These are phyloP conservation scores for Drosophila mayaguana DNA, from an alignment of 2,888 invertebrate species.

Conservation along the genomic window DNA sequence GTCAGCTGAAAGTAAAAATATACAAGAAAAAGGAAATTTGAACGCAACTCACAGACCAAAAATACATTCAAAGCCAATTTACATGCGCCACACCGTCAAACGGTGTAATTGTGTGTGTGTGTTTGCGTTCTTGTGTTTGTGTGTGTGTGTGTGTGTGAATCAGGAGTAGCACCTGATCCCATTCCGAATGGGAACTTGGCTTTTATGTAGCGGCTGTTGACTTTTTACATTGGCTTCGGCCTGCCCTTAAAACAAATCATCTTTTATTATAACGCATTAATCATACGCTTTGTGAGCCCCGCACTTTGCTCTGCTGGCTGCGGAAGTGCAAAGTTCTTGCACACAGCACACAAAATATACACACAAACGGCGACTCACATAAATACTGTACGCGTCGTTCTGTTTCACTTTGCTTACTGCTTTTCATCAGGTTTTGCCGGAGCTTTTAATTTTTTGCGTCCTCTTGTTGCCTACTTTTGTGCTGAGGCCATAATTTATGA, in stretches of 20 bases:
- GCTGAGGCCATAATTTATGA: conserved; percentile 66
- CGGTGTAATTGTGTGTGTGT: conserved; percentile 36
- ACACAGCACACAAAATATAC: conserved; percentile 20
- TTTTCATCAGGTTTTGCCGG: conserved; percentile 28
- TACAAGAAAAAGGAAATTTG: conserved; percentile 26
- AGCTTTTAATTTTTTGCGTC: conserved; percentile 64
- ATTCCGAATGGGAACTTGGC: conserved; percentile 43
- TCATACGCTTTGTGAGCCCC: conserved; percentile 64
- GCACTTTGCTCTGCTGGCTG: conserved; percentile 4
- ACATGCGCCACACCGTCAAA: conserved; percentile 59
- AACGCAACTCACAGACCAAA: conserved; percentile 23
- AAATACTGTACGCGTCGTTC: conserved; percentile 14
- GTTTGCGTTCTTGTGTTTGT: conserved; percentile 9
- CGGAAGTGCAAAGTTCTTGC: conserved; percentile 2
- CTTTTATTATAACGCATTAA: conserved; percentile 79
- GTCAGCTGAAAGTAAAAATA: conserved; percentile 25
- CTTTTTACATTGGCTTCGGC: conserved; percentile 60
- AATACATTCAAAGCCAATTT: conserved; percentile 66
- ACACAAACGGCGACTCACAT: conserved; percentile 35
- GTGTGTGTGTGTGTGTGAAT: conserved; percentile 29
- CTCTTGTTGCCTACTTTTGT: conserved; percentile 55
- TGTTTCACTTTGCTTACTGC: conserved; percentile 10
- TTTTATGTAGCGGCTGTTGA: conserved; percentile 71
- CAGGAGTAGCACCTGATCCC: conserved; percentile 48
- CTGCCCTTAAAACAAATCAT: conserved; percentile 71